phyloP scores from a whole-genome alignment of 2,113 vertebrate genomes.

The Calonectris borealis region DNA sequence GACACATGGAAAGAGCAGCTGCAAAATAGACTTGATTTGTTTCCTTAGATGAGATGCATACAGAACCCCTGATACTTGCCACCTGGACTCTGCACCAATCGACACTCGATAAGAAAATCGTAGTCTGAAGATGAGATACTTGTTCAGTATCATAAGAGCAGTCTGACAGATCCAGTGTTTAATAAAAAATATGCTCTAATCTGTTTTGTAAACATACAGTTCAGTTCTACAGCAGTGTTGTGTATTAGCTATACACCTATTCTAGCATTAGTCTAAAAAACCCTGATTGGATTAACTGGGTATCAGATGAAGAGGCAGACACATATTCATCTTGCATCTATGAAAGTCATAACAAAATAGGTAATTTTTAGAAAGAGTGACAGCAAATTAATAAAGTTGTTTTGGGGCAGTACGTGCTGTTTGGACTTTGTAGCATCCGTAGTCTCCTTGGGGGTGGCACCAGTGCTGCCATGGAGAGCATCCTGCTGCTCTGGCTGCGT shows the following conservation, averaged over 20 bases:
- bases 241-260: background rate
- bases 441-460: too few relatives aligned
- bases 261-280: background rate
- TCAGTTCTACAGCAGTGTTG: background rate
- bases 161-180: background rate
- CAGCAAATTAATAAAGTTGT: background rate
- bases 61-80: background rate
- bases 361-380: background rate
- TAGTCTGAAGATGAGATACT: background rate
- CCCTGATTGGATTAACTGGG: background rate
- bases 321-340: background rate
- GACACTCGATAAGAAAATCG: background rate
- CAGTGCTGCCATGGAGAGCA: rapidly evolving
- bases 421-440: background rate
- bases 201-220: background rate
- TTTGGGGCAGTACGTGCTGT: background rate
- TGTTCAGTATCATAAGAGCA: background rate
- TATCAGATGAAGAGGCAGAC: background rate
- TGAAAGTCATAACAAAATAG: background rate
- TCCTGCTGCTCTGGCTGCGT: rapidly evolving
- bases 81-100: background rate
- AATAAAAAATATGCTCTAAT: background rate
- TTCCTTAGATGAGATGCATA: background rate
- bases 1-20: slow-evolving; percentile 70
- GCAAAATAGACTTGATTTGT: background rate